phyloP scores from a whole-genome alignment of 1,140 invertebrate genomes.

The Thalassaphorura encarpata region DNA sequence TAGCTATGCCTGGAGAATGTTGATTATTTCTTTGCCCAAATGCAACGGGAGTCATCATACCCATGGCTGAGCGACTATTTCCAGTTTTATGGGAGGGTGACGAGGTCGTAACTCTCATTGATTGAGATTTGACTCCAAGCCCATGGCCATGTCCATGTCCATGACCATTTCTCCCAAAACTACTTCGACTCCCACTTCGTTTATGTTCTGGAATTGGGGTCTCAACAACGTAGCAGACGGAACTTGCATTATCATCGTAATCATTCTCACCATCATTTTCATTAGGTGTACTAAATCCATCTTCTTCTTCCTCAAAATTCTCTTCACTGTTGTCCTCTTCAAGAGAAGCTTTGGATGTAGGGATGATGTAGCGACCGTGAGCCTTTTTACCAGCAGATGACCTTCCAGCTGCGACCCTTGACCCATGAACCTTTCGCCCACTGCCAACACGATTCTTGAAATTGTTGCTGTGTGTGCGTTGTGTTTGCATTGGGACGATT shows the following conservation, averaged over 20 bases:
- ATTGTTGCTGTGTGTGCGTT: slow-evolving; percentile 22
- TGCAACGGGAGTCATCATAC: too few relatives aligned
- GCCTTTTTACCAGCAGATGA: not conserved
- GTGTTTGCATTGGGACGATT: slow-evolving; percentile 25
- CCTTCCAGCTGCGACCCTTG: not conserved
- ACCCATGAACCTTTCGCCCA: not conserved
- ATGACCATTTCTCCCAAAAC: too few relatives aligned
- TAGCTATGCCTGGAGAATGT: too few relatives aligned
- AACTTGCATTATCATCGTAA: slow-evolving; percentile 1
- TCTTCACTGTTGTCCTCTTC: slow-evolving; percentile 27
- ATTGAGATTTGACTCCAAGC: too few relatives aligned
- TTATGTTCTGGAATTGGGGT: too few relatives aligned
- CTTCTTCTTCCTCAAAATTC: slow-evolving; percentile 32
- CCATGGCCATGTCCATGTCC: too few relatives aligned
- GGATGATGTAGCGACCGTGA: not conserved
- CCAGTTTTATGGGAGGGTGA: too few relatives aligned
- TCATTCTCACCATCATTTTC: slow-evolving; percentile 41
- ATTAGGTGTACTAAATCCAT: slow-evolving; percentile 19
- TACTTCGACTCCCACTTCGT: too few relatives aligned
- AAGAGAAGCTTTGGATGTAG: slow-evolving; percentile 6
- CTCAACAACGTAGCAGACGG: too few relatives aligned
- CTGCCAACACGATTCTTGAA: not conserved
- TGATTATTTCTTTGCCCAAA: too few relatives aligned
- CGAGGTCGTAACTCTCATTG: too few relatives aligned
- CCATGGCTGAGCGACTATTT: too few relatives aligned